Percentiles rank a stretch among this genome's conserved stretches.
These are phyloP conservation scores for Pan troglodytes DNA, from an alignment of 2,113 vertebrate genomes.

Conservation along the genomic window NHGRI_mPanTro3-v2.1_pri NC_072398.2:190323001-190323500, in stretches of 20 bases:
- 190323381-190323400: constrained; percentile 21
- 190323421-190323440: constrained; percentile 39
- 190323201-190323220: background rate
- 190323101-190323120: background rate
- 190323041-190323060: background rate
- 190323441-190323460: constrained; percentile 25
- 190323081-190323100: background rate
- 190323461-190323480: background rate
- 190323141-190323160: background rate
- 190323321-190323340: background rate
- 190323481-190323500: constrained; percentile 26
- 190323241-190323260: constrained; percentile 5
- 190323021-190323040: background rate
- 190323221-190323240: background rate
- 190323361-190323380: constrained; percentile 60
- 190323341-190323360: constrained; percentile 23
- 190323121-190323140: background rate
- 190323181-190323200: background rate
- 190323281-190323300: background rate
- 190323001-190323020: background rate
- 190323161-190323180: background rate
- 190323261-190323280: background rate
- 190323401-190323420: constrained; percentile 57
- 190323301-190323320: background rate
- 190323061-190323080: background rate